A percentile compares a stretch with the other conserved stretches of the same genome.
Conservation (phyloP, 2,888 invertebrate genomes). For the Hemistola chrysoprasaria region DNA sequence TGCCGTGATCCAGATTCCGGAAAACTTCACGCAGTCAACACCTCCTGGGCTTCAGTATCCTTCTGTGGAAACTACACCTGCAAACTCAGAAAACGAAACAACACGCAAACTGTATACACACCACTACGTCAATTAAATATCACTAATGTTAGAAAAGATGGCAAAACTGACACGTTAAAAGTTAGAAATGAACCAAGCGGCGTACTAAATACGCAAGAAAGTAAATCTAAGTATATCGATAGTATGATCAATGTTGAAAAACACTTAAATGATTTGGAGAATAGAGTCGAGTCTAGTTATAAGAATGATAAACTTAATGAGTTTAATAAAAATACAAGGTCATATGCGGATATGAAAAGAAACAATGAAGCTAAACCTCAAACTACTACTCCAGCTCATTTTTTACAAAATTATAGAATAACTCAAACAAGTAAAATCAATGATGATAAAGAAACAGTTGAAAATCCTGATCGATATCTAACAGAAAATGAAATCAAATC, state of each 20-base stretch:
- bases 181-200: conserved; percentile 22
- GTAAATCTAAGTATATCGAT: conserved; percentile 4
- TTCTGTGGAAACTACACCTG: conserved; percentile 76
- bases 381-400: too few relatives aligned
- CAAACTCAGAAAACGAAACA: conserved; percentile 50
- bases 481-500: conserved; percentile 60
- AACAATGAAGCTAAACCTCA: too few relatives aligned
- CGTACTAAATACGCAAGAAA: conserved; percentile 16
- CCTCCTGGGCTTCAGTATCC: conserved; percentile 63
- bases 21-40: conserved; percentile 56
- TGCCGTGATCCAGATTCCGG: conserved; percentile 75
- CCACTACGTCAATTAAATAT: conserved; percentile 46
- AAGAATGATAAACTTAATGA: neutral
- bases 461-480: conserved; percentile 61
- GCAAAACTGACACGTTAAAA: conserved; percentile 18
- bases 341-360: too few relatives aligned
- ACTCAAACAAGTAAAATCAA: neutral
- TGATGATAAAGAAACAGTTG: conserved; percentile 20
- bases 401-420: too few relatives aligned
- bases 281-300: too few relatives aligned
- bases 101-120: conserved; percentile 32
- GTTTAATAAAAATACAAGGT: neutral
- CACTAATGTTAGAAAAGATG: conserved; percentile 24
- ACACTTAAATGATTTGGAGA: too few relatives aligned
- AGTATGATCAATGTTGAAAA: conserved; percentile 1